Evolutionary conservation across 2,797 vertebrate genomes (phyloP), one percentile per base, ranked within the genome.

Genomic region (Gobionotothen gibberifrons): DNA sequence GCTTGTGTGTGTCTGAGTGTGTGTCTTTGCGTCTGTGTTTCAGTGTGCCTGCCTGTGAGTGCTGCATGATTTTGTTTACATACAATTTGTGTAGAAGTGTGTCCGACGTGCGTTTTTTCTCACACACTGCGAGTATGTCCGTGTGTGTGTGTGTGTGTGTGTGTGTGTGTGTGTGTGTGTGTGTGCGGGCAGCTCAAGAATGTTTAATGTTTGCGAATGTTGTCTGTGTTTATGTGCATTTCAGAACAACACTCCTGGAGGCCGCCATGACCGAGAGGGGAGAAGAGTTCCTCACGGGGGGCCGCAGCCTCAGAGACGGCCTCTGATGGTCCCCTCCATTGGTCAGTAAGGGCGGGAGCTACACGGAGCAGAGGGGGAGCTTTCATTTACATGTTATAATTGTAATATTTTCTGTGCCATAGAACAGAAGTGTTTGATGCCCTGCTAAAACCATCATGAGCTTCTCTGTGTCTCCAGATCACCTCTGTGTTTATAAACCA

Each of bases 291-390:
- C 95, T 64, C 96, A 94, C 0, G 85, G 95, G 15, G 87, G 94
- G 9, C 51, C 93, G 4, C 95, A 94, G 65, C 94, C 95, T 55
- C 96, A 94, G 80, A 94, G 96, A 88, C 91, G 95, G 62, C 94
- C 96, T 69, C 94, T 96, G 15, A 88, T 93, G 91, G 96, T 96
- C 78, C 97, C 96, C 9, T 94, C 97, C 76, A 96, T 97, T 79
- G 98, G 98, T 99, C 80, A 98, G 98, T 98, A 91, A 42, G 21
- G 52, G 66, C 67, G 49, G 36, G 29, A 53, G 59, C 17, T 43
- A 19, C 1, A 65, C 61, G 48, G 47, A 69, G 40, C 11, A 0
- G 15, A 16, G 14, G 3, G 3, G 10, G 9, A 19, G n/a, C 3
- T 6, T 19, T 9, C n/a, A 6, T n/a, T 68, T 55, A 43, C 26